These are phyloP conservation scores for Herpailurus yagouaroundi DNA, from an alignment of 2,113 vertebrate genomes.

Conservation along the genomic window DNA sequence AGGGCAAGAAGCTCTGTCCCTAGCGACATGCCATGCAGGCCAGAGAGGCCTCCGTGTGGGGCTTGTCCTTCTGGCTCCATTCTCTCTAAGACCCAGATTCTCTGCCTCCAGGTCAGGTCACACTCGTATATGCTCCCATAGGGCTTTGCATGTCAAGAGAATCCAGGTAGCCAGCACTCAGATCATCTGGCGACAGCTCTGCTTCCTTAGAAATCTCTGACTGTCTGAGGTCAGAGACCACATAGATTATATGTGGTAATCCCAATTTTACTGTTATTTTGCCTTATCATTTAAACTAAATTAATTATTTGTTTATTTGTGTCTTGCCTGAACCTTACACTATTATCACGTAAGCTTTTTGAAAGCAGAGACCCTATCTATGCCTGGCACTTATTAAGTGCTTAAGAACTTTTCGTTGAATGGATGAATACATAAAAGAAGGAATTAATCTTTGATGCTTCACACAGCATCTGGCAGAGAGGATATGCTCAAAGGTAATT, in stretches of 20 bases:
- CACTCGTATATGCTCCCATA: background rate
- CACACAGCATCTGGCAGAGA: background rate
- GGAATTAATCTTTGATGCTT: background rate
- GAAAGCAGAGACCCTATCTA: background rate
- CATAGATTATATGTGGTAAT: too few species aligned
- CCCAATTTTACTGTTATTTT: background rate
- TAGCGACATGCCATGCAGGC: background rate
- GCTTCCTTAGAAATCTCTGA: background rate
- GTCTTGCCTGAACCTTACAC: background rate
- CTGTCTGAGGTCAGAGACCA: background rate
- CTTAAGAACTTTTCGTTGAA: background rate
- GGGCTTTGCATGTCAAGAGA: background rate
- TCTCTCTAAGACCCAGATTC: background rate
- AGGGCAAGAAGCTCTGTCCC: background rate
- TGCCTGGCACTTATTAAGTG: background rate
- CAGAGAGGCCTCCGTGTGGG: background rate
- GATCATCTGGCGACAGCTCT: background rate
- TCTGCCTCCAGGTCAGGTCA: constrained; percentile 28
- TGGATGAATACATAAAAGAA: background rate
- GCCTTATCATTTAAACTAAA: background rate
- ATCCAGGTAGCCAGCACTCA: constrained; percentile 12
- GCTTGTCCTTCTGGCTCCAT: constrained; percentile 49
- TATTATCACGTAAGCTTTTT: background rate
- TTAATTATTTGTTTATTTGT: background rate
- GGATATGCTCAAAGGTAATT: background rate